Conservation (phyloP, 1,140 invertebrate genomes). For the Aphis gossypii region DNA sequence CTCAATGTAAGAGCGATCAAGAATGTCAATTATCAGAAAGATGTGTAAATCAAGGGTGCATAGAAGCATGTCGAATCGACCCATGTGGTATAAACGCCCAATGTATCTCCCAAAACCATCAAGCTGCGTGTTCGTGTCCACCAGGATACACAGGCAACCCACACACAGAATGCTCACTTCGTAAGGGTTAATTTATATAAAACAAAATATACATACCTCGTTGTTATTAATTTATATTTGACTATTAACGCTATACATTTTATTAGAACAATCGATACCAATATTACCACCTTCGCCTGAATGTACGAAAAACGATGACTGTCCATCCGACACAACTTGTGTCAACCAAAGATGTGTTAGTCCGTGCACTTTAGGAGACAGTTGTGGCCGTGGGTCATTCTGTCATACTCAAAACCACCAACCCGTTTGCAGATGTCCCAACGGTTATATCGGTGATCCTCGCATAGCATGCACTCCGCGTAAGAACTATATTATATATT, state of each 20-base stretch:
- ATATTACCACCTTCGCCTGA: constrained; percentile 68
- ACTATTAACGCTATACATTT: background rate
- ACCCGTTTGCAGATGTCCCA: constrained; percentile 81
- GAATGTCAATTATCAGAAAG: constrained; percentile 78
- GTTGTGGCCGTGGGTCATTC: constrained; percentile 79
- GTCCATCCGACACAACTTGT: constrained; percentile 76
- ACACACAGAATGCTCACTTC: constrained; percentile 75
- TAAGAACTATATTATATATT: constrained; percentile 42
- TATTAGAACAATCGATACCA: constrained; percentile 65
- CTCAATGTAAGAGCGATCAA: constrained; percentile 72
- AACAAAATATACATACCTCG: background rate
- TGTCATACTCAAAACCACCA: constrained; percentile 79
- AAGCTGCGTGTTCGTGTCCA: constrained; percentile 79
- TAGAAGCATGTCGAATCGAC: constrained; percentile 79
- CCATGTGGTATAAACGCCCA: constrained; percentile 85
- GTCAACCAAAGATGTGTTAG: constrained; percentile 78
- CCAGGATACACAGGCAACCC: constrained; percentile 82
- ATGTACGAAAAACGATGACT: constrained; percentile 80
- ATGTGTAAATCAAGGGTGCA: constrained; percentile 78
- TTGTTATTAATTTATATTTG: background rate
- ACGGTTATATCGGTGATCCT: constrained; percentile 78
- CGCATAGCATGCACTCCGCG: constrained; percentile 59
- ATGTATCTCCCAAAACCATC: constrained; percentile 78
- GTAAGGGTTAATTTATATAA: constrained; percentile 32
- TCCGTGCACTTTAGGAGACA: constrained; percentile 74